Evolutionary conservation across 2,113 vertebrate species (phyloP).

Genomic region (Montifringilla adamsi): DNA sequence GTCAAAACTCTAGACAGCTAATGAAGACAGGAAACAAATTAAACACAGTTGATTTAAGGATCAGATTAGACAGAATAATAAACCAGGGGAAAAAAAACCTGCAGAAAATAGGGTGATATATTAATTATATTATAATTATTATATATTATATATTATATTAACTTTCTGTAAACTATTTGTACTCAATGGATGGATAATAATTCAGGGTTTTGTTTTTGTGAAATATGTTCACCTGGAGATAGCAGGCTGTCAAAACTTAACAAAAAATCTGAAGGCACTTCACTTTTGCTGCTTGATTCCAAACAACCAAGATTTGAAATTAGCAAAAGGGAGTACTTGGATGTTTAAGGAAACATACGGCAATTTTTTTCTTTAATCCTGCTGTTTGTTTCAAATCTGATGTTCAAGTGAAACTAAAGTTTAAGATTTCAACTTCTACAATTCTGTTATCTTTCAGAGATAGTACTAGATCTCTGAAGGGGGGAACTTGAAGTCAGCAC

Average conservation of each 20-base stretch:
- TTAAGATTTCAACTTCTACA: not conserved
- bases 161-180: not conserved
- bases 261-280: not conserved
- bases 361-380: not conserved
- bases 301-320: not conserved
- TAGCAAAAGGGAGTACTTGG: not conserved
- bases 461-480: not conserved
- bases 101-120: not conserved
- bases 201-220: not conserved
- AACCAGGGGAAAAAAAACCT: fast-evolving
- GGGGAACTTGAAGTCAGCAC: not conserved
- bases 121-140: not conserved
- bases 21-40: not conserved
- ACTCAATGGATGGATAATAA: not conserved
- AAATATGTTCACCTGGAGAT: not conserved
- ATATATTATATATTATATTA: not conserved
- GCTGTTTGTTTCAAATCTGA: not conserved
- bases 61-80: not conserved
- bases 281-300: not conserved
- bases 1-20: not conserved
- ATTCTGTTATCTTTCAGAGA: not conserved
- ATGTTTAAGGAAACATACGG: not conserved
- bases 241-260: not conserved
- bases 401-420: not conserved
- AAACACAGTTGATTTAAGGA: not conserved